A percentile compares a stretch with the other conserved stretches of the same genome.
Evolutionary conservation across 1,140 invertebrate genomes (phyloP).

Genomic region (Protaetia brevitarsis): DNA sequence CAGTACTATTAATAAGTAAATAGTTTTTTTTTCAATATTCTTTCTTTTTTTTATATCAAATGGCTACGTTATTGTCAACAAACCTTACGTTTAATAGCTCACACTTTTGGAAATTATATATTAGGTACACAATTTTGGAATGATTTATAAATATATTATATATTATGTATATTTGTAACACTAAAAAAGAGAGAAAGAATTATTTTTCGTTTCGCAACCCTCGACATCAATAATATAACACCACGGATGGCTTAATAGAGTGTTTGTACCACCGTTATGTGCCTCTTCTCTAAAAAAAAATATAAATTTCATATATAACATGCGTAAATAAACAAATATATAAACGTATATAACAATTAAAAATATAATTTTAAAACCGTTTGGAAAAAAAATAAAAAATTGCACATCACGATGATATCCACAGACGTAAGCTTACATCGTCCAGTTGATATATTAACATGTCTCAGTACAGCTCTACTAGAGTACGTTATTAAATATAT

Average conservation of each 20-base stretch:
- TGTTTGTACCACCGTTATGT: not conserved
- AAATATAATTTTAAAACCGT: too few species aligned
- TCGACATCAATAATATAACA: not conserved
- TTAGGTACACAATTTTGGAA: constrained; percentile 49
- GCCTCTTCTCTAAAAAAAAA: too few species aligned
- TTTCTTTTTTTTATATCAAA: constrained; percentile 44
- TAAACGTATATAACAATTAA: too few species aligned
- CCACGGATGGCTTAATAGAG: not conserved
- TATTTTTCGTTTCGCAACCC: not conserved
- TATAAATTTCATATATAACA: too few species aligned
- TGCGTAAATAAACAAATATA: too few species aligned
- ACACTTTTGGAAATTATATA: constrained; percentile 45
- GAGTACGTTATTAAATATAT: constrained; percentile 41
- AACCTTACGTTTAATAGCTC: constrained; percentile 42
- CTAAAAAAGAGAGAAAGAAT: constrained; percentile 6
- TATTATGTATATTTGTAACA: constrained; percentile 6
- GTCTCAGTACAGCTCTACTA: constrained; percentile 25
- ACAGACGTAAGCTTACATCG: not conserved
- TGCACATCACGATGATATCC: constrained; percentile 4
- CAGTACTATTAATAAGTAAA: constrained; percentile 44
- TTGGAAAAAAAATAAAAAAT: too few species aligned
- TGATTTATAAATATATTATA: constrained; percentile 39
- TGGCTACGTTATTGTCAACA: constrained; percentile 51
- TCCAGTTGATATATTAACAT: not conserved
- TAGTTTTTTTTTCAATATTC: constrained; percentile 29